A percentile compares a stretch with the other conserved stretches of the same genome.
phyloP scores from a whole-genome alignment of 1,140 invertebrate species.

The Cephus cinctus region DNA sequence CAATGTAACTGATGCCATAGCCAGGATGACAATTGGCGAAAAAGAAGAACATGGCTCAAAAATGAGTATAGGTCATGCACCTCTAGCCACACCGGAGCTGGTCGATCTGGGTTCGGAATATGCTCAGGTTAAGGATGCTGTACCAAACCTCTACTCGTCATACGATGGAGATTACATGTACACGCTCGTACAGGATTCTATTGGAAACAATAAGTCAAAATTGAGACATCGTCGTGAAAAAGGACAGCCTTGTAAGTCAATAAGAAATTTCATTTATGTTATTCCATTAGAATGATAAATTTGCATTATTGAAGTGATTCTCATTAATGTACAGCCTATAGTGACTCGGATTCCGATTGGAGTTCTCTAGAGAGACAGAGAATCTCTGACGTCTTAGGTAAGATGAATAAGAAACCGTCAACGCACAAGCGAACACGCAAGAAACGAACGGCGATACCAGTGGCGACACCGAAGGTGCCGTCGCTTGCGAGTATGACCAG shows the following conservation, averaged over 20 bases:
- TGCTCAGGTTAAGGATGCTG: constrained; percentile 66
- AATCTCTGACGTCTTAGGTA: constrained; percentile 65
- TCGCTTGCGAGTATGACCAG: constrained; percentile 46
- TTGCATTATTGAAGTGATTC: constrained; percentile 13
- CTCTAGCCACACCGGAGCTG: constrained; percentile 77
- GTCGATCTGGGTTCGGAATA: constrained; percentile 72
- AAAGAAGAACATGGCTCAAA: constrained; percentile 57
- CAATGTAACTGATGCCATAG: constrained; percentile 83
- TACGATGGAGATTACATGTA: constrained; percentile 64
- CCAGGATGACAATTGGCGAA: constrained; percentile 70
- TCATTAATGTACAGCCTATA: constrained; percentile 62
- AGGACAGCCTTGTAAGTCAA: constrained; percentile 61
- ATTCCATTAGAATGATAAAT: constrained; percentile 1
- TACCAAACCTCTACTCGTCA: constrained; percentile 60
- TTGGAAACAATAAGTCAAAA: constrained; percentile 61
- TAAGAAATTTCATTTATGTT: not conserved
- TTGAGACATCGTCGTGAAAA: constrained; percentile 64
- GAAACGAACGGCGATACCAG: constrained; percentile 75
- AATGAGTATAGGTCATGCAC: constrained; percentile 66
- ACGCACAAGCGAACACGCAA: constrained; percentile 78
- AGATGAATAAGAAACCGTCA: constrained; percentile 69
- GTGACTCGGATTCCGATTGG: constrained; percentile 85
- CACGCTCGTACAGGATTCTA: constrained; percentile 64
- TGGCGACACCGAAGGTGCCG: constrained; percentile 82
- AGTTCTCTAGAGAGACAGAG: constrained; percentile 74